phyloP scores from a whole-genome alignment of 53 echinoderm and acorn worm genomes.

The Mesocentrotus franciscanus region DNA sequence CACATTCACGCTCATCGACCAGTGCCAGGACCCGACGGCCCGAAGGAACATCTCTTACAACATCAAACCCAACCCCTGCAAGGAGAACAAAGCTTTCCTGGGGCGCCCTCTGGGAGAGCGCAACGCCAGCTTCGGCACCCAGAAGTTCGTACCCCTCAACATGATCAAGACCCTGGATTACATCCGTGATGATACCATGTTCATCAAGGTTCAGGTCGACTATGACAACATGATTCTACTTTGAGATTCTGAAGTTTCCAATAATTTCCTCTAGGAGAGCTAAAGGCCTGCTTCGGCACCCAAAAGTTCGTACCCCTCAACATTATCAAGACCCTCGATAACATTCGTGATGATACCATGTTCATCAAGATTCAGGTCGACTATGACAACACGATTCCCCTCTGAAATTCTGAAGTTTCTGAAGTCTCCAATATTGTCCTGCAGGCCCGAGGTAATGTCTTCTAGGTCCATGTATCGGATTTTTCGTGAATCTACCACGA shows the following conservation, averaged over 20 bases:
- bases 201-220: slow-evolving; percentile 95
- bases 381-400: slow-evolving; percentile 92
- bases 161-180: slow-evolving; percentile 95
- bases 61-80: slow-evolving; percentile 94
- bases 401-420: slow-evolving; percentile 44
- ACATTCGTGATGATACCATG: slow-evolving; percentile 96
- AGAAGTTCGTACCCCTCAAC: slow-evolving; percentile 96
- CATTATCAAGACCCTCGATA: slow-evolving; percentile 92
- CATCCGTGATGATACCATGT: slow-evolving; percentile 96
- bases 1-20: slow-evolving; percentile 97
- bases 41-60: slow-evolving; percentile 96
- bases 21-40: slow-evolving; percentile 97
- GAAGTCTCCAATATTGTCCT: background rate
- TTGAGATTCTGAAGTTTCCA: slow-evolving; percentile 21
- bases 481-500: too few relatives aligned
- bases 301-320: slow-evolving; percentile 96
- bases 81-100: slow-evolving; percentile 98
- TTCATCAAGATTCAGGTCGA: slow-evolving; percentile 96
- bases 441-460: slow-evolving; percentile 42
- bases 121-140: slow-evolving; percentile 99
- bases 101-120: slow-evolving; percentile 93
- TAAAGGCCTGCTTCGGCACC: slow-evolving; percentile 98
- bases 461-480: too few relatives aligned
- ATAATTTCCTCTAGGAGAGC: slow-evolving; percentile 73
- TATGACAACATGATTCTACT: slow-evolving; percentile 95